Evolutionary conservation across 1,140 invertebrate species (phyloP), one percentile per base, ranked within the genome.

Genomic region (Ceratosolen solmsi): DNA sequence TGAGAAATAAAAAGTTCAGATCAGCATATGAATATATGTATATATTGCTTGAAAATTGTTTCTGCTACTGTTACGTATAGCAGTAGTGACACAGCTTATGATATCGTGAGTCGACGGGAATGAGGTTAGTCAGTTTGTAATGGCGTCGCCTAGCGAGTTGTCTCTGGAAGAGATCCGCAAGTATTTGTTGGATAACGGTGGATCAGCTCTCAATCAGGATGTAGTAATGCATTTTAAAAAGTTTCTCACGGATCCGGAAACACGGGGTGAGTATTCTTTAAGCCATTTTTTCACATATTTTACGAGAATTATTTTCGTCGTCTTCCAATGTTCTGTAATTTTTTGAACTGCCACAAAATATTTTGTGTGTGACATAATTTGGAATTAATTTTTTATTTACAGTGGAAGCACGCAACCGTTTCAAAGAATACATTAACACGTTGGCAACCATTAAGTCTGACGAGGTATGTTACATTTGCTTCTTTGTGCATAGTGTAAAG

Each of bases 371-470:
- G 13, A 63, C n/a, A 2, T 51, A 49, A 49, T 41, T 49, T 38
- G 36, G 58, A 82, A 51, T 46, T 27, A 58, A 33, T 77, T 86
- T 88, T 90, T 88, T 85, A 82, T 86, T 95, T 95, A 81, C 93
- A 96, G 96, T 95, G 90, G 95, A 96, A 90, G 96, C 96, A 1
- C 93, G 96, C 85, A 94, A 94, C 84, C 94, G 95, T 84, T 98
- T 98, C 88, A 98, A 98, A 92, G 95, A 97, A 81, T 97, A 96
- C 91, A 96, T 99, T 4, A 98, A 98, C 89, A 94, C 94, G 51
- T 91, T 99, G 82, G 96, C 97, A 4, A 95, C 94, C 11, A 97
- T 98, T 70, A 96, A 95, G 88, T 94, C 93, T 84, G 94, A 95
- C 87, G 94, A 94, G 88, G 91, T 92, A 82, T 82, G 89, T 88